Evolutionary conservation across 2,113 vertebrate genomes (phyloP).

Genomic region (Saguinus midas): DNA sequence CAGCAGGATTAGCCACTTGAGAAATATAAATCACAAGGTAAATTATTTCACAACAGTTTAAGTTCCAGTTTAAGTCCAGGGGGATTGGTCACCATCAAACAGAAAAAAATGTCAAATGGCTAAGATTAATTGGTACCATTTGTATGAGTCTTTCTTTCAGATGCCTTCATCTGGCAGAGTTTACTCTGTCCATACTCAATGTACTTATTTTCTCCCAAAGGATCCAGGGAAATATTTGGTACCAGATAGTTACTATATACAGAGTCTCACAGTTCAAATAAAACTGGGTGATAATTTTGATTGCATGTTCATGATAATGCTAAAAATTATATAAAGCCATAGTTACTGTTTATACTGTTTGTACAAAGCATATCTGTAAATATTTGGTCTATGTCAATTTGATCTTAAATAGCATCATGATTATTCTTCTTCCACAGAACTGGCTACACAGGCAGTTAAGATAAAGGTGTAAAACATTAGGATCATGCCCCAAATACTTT

Average conservation of each 20-base stretch:
- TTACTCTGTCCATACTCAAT: not conserved
- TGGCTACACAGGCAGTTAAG: not conserved
- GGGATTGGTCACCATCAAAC: not conserved
- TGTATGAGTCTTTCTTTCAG: not conserved
- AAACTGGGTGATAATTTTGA: not conserved
- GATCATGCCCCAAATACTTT: not conserved
- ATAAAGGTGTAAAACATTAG: not conserved
- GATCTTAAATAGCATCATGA: not conserved
- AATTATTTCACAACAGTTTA: slow-evolving; percentile 25
- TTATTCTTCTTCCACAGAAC: not conserved
- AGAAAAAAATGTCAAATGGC: not conserved
- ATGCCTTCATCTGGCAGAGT: not conserved
- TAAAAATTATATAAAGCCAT: not conserved
- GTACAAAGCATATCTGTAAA: not conserved
- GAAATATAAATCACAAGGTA: not conserved
- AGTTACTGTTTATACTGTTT: not conserved
- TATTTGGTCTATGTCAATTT: not conserved
- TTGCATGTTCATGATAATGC: not conserved
- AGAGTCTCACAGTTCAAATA: not conserved
- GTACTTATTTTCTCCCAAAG: not conserved
- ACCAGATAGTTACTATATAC: not conserved
- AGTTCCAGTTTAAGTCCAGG: not conserved
- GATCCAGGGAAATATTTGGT: not conserved
- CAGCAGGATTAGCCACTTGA: not conserved
- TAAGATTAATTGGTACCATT: not conserved